Conservation (phyloP, 1,140 invertebrate genomes). For the Cherax quadricarinatus region DNA sequence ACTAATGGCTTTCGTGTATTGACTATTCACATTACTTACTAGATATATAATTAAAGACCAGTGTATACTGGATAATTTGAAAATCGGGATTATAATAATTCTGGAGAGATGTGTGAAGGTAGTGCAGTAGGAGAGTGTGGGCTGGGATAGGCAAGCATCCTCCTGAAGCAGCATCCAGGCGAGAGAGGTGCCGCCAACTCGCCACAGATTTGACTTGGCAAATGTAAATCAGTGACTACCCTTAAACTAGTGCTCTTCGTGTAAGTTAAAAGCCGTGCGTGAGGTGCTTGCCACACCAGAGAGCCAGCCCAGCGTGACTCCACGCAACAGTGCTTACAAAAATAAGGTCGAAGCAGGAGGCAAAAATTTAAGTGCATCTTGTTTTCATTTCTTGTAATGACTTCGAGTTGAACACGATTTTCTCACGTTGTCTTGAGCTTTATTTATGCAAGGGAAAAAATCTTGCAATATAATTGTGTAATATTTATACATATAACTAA, state of each 20-base stretch:
- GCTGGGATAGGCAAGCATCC: slow-evolving; percentile 3
- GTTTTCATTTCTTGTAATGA: background rate
- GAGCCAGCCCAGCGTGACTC: too few relatives aligned
- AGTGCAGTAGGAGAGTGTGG: background rate
- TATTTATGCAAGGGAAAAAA: too few relatives aligned
- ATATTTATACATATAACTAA: too few relatives aligned
- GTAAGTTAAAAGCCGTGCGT: background rate
- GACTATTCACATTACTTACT: too few relatives aligned
- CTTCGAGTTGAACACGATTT: background rate
- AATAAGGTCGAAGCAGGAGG: background rate
- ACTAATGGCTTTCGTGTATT: too few relatives aligned
- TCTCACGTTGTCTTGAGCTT: background rate
- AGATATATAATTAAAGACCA: too few relatives aligned
- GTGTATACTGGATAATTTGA: background rate
- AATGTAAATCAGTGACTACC: background rate
- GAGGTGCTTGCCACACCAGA: too few relatives aligned
- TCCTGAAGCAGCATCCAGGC: background rate
- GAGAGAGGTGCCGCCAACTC: background rate
- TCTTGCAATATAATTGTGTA: too few relatives aligned
- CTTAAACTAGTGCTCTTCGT: background rate
- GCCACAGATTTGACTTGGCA: background rate
- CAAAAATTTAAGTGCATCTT: background rate
- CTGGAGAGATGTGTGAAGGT: background rate
- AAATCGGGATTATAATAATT: background rate
- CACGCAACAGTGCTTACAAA: background rate